Base-by-base conservation (phyloP, 2,113 vertebrate genomes). In the Phylloscopus trochiloides region DNA sequence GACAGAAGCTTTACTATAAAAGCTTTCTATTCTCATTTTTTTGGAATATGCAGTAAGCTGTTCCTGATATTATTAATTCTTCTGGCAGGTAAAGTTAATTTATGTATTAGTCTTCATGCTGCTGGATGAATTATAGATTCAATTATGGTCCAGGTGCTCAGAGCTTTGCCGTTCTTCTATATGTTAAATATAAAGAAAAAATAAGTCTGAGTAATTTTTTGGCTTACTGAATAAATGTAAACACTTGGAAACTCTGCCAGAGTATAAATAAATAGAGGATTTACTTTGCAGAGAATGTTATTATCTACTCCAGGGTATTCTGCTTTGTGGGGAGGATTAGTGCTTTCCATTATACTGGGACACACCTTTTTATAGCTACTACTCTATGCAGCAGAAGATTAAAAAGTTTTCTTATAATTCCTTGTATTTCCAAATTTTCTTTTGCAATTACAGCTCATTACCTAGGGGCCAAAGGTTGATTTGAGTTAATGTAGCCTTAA, bases 41-140 rank as follows among this genome's bases (percentile, higher is more conserved):
- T 88, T 72, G 57, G 25, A 88, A 24, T 65, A 25, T 75, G 48
- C 58, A 88, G 3, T 80, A 86, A 94, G 57, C 90, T 93, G 48
- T 94, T 94, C 72, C 55, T 1, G 4, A 29, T 80, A 61, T 57
- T 91, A 94, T 81, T 93, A 93, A 78, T 95, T 63, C 55, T 92
- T 88, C 48, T 92, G 86, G 76, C 75, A 88, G 62, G 51, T 86
- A 36, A 59, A 88, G 65, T 84, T 96, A 95, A 90, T 95, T 95
- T 95, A 73, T 79, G 14, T 90, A 43, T 82, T 87, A 68, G 50
- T 86, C 75, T 93, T 88, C 52, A 48, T 92, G 79, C 82, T 93
- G 61, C 48, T 88, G 61, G 67, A 57, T 92, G 83, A 96, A n/a
- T 96, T 96, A 92, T 54, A 86, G 90, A 95, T 92, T 93, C 95